phyloP scores from a whole-genome alignment of 2,888 invertebrate species.

The Thymelicus lineola region DNA sequence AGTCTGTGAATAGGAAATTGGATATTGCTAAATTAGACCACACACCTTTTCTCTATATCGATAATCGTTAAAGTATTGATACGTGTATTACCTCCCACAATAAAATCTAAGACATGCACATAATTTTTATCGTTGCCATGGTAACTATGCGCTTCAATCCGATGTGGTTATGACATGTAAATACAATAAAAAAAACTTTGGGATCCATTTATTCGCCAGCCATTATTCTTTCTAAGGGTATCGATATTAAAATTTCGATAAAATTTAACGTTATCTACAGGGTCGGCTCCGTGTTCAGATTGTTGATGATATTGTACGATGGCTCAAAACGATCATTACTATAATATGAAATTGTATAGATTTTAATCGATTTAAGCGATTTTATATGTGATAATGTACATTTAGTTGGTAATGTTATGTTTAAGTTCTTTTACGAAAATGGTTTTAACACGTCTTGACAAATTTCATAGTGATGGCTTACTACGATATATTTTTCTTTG shows the following conservation, averaged over 20 bases:
- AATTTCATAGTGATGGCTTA: neutral
- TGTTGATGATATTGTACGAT: constrained; percentile 38
- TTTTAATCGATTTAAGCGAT: constrained; percentile 30
- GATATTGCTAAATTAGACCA: no score
- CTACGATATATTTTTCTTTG: neutral
- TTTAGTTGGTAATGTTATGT: constrained; percentile 31
- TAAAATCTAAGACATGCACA: no score
- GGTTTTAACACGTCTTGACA: constrained; percentile 2
- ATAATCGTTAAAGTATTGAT: no score
- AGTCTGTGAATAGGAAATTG: no score
- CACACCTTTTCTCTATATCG: no score
- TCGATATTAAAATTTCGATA: constrained; percentile 3
- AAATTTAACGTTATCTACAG: constrained; percentile 48
- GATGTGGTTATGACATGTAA: neutral
- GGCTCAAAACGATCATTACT: constrained; percentile 48
- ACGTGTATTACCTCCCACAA: no score
- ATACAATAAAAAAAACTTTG: neutral
- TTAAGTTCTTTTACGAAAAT: neutral
- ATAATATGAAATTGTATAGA: constrained; percentile 27
- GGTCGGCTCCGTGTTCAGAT: constrained; percentile 60
- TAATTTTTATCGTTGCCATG: neutral
- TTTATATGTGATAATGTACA: constrained; percentile 41
- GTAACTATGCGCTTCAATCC: neutral
- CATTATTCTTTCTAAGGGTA: constrained; percentile 11
- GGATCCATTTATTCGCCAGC: neutral